Evolutionary conservation across 2,888 invertebrate genomes (phyloP).

Genomic region (Scaptomyza tumidula): DNA sequence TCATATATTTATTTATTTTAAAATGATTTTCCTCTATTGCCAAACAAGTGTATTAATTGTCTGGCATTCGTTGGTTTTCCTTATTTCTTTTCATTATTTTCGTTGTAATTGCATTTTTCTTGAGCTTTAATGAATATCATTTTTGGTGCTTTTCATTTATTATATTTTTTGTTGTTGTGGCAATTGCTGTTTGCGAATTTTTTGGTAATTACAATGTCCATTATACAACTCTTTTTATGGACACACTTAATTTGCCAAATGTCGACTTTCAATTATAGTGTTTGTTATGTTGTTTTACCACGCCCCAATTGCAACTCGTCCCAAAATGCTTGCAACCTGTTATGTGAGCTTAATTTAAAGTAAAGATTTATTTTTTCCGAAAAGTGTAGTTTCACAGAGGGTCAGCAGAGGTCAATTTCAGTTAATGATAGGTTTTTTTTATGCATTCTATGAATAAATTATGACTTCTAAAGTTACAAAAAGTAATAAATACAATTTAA

Average conservation of each 20-base stretch:
- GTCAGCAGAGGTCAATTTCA: slow-evolving; percentile 16
- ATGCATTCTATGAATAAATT: neutral
- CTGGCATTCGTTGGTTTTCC: slow-evolving; percentile 8
- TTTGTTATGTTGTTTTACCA: slow-evolving; percentile 31
- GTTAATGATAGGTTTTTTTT: neutral
- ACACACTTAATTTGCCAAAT: slow-evolving; percentile 70
- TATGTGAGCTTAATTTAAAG: slow-evolving; percentile 10
- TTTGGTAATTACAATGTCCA: slow-evolving; percentile 61
- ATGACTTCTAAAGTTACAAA: neutral
- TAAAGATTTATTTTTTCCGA: neutral
- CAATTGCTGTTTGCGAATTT: slow-evolving; percentile 14
- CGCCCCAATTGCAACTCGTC: slow-evolving; percentile 41
- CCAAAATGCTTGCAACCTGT: slow-evolving; percentile 19
- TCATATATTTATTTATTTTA: neutral
- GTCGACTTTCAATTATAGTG: slow-evolving; percentile 50
- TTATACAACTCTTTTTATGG: slow-evolving; percentile 69
- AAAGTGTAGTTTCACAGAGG: neutral
- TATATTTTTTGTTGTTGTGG: neutral
- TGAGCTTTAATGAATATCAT: slow-evolving; percentile 16
- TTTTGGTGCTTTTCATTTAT: neutral
- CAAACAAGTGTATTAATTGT: slow-evolving; percentile 14
- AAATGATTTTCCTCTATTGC: neutral
- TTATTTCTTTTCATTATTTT: slow-evolving; percentile 29
- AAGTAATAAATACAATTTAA: slow-evolving; percentile 1
- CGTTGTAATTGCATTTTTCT: slow-evolving; percentile 18